Conservation (phyloP, 2,797 vertebrate genomes). For the Heterohyrax brucei region DNA sequence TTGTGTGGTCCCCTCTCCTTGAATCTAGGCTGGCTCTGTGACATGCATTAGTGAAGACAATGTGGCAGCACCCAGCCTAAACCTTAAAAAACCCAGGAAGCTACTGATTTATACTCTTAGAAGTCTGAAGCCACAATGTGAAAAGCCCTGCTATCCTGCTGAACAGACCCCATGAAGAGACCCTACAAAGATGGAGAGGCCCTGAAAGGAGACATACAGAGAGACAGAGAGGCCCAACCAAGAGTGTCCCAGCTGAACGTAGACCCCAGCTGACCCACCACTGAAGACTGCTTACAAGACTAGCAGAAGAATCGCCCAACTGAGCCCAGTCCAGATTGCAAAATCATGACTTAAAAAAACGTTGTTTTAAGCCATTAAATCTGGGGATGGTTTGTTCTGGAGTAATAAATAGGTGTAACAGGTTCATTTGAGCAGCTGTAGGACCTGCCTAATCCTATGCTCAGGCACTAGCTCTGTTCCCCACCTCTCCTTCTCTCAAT, state of each 20-base stretch:
- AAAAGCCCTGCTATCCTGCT: background rate
- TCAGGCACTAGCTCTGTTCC: background rate
- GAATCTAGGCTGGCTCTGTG: background rate
- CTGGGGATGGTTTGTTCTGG: background rate
- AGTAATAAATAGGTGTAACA: background rate
- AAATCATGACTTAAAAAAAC: background rate
- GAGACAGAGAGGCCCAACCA: background rate
- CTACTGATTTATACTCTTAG: background rate
- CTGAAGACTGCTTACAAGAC: background rate
- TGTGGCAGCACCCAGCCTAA: background rate
- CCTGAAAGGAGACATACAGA: background rate
- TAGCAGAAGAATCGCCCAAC: background rate
- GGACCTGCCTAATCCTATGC: too few species aligned
- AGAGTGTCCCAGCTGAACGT: background rate
- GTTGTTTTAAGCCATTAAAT: background rate
- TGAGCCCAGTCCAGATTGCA: background rate
- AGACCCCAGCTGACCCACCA: background rate
- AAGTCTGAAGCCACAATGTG: background rate
- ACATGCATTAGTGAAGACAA: background rate
- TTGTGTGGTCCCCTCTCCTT: background rate
- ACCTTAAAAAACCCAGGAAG: background rate
- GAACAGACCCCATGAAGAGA: background rate
- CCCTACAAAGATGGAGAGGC: background rate
- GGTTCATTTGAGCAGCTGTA: background rate
- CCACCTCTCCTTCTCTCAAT: accelerated